Percentiles rank a stretch among this genome's conserved stretches.
These are phyloP conservation scores for Papilio glaucus DNA, from an alignment of 1,140 invertebrate species.

Conservation along the genomic window DNA sequence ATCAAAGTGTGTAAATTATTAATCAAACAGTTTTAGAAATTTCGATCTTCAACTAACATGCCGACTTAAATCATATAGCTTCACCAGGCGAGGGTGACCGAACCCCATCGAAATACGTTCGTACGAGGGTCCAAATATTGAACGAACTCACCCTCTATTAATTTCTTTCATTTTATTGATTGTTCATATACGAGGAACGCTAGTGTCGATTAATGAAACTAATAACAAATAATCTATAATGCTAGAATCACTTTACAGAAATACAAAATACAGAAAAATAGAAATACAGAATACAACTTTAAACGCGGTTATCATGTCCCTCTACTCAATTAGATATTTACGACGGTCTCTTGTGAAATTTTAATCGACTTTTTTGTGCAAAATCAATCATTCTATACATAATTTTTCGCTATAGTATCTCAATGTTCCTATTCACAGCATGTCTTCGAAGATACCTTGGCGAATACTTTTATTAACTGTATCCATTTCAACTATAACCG, in stretches of 20 bases:
- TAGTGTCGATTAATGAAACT: neutral
- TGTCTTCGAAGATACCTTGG: neutral
- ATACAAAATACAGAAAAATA: too few relatives aligned
- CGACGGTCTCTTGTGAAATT: neutral
- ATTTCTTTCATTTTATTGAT: slow-evolving; percentile 31
- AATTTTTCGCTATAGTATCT: neutral
- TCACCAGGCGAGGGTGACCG: slow-evolving; percentile 1
- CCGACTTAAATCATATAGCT: neutral
- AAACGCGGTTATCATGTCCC: too few relatives aligned
- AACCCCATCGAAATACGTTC: slow-evolving; percentile 21
- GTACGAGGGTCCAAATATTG: slow-evolving; percentile 26
- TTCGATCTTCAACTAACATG: neutral
- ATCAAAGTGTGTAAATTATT: too few relatives aligned
- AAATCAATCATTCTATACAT: neutral
- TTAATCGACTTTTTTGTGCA: neutral
- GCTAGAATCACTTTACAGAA: neutral
- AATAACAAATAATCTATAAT: neutral
- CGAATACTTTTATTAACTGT: neutral
- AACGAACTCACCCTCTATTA: slow-evolving; percentile 17
- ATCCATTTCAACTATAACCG: neutral
- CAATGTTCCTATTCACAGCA: neutral
- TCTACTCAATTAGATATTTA: neutral
- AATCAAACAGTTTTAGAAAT: neutral
- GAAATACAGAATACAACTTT: too few relatives aligned
- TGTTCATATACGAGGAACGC: neutral